These are phyloP conservation scores for Amia ocellicauda DNA, from an alignment of 2,113 vertebrate genomes.

Conservation along the genomic window DNA sequence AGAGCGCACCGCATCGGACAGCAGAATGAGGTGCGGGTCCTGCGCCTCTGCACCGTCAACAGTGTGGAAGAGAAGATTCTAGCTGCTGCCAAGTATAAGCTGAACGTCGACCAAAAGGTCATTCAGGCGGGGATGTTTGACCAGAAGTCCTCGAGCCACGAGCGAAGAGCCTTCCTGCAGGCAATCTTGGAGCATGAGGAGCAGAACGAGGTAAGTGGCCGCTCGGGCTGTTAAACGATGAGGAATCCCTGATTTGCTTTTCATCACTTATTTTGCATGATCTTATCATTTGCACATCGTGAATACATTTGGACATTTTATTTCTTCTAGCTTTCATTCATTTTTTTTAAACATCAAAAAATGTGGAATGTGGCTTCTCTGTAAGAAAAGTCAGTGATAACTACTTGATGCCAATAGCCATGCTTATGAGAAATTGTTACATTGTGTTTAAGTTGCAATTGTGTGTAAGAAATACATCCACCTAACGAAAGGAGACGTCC, in stretches of 20 bases:
- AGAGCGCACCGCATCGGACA: slow-evolving; percentile 84
- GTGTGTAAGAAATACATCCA: too few relatives aligned
- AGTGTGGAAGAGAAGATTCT: slow-evolving; percentile 89
- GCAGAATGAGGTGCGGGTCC: slow-evolving; percentile 82
- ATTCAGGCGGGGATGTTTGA: slow-evolving; percentile 91
- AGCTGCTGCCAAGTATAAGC: slow-evolving; percentile 82
- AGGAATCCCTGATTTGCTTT: too few relatives aligned
- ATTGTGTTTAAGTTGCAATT: too few relatives aligned
- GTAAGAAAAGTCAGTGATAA: too few relatives aligned
- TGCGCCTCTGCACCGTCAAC: slow-evolving; percentile 82
- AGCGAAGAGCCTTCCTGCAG: slow-evolving; percentile 79
- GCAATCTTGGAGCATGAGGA: slow-evolving; percentile 85
- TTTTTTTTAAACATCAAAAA: neutral
- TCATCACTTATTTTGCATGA: too few relatives aligned
- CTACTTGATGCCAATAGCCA: too few relatives aligned
- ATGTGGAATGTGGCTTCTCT: neutral
- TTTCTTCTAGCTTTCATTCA: neutral
- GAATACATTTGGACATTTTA: too few relatives aligned
- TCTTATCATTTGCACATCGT: too few relatives aligned
- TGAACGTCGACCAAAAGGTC: slow-evolving; percentile 87
- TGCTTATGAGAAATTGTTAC: too few relatives aligned
- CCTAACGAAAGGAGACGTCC: too few relatives aligned
- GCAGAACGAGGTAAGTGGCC: slow-evolving; percentile 78
- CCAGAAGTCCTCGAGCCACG: slow-evolving; percentile 86
- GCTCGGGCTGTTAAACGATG: neutral